Evolutionary conservation across 2,113 vertebrate genomes (phyloP).

Genomic region (Bubalus kerabau): DNA sequence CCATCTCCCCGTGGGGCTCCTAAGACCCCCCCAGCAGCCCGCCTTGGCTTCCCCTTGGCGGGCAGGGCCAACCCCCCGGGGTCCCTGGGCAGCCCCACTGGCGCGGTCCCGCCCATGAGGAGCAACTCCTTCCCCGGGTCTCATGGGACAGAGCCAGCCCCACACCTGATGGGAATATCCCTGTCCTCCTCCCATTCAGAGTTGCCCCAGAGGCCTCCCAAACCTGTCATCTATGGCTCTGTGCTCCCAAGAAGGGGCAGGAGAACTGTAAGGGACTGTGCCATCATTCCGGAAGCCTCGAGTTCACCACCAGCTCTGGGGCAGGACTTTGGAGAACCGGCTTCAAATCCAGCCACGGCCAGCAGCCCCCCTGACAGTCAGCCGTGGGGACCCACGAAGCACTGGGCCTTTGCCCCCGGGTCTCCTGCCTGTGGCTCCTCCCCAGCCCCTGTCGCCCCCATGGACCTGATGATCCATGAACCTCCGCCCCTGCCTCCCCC

Average conservation of each 20-base stretch:
- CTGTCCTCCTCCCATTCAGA: slow-evolving; percentile 60
- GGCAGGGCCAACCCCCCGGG: neutral
- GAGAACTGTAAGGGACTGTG: neutral
- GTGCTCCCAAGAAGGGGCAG: slow-evolving; percentile 40
- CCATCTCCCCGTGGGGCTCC: neutral
- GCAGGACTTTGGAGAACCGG: slow-evolving; percentile 24
- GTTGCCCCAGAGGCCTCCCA: slow-evolving; percentile 46
- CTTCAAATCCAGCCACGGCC: neutral
- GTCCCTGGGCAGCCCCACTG: neutral
- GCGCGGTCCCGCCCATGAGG: neutral
- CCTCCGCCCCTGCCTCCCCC: neutral
- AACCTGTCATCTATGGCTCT: neutral
- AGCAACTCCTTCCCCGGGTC: slow-evolving; percentile 52
- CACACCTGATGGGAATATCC: slow-evolving; percentile 35
- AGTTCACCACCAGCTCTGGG: neutral
- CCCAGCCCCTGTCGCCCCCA: neutral
- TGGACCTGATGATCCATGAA: neutral
- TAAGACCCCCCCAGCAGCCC: neutral
- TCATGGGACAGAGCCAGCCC: neutral
- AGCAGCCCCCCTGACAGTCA: neutral
- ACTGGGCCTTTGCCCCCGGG: neutral
- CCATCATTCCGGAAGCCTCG: neutral
- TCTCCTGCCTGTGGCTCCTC: neutral
- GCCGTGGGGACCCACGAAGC: neutral
- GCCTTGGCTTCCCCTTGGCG: neutral